Evolutionary conservation across 2,888 invertebrate genomes (phyloP).

Genomic region (Amblyjoppa proteus): DNA sequence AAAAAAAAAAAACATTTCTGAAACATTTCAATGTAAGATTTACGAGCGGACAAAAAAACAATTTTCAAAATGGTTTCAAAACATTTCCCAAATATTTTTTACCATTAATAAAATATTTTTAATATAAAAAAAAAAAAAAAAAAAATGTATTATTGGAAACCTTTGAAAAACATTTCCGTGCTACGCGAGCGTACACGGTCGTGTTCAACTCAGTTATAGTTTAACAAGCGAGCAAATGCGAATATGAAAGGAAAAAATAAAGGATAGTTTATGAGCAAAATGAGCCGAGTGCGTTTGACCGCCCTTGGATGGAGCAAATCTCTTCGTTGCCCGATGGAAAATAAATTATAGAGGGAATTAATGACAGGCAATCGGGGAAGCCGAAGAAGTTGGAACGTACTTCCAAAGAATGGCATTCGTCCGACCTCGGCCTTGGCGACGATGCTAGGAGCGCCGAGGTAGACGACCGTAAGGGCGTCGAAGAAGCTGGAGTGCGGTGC

Average conservation of each 20-base stretch:
- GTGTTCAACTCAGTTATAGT: not conserved
- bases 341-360: slow-evolving; percentile 1
- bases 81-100: too few species aligned
- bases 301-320: not conserved
- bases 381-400: slow-evolving; percentile 87
- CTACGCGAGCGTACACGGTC: too few species aligned
- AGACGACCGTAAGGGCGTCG: slow-evolving; percentile 94
- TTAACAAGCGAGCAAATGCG: not conserved
- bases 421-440: slow-evolving; percentile 96
- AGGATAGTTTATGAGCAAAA: not conserved
- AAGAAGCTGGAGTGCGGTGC: slow-evolving; percentile 97
- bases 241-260: not conserved
- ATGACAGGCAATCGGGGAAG: slow-evolving; percentile 18
- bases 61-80: too few species aligned
- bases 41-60: too few species aligned
- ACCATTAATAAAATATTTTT: too few species aligned
- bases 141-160: too few species aligned
- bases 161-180: too few species aligned
- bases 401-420: slow-evolving; percentile 94
- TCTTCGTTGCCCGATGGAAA: not conserved
- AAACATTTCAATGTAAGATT: too few species aligned
- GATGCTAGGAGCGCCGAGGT: slow-evolving; percentile 94
- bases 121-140: too few species aligned
- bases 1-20: too few species aligned
- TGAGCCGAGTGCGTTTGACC: not conserved